These are phyloP conservation scores for Archips crataeganus DNA, from an alignment of 2,888 invertebrate genomes.

Conservation along the genomic window DNA sequence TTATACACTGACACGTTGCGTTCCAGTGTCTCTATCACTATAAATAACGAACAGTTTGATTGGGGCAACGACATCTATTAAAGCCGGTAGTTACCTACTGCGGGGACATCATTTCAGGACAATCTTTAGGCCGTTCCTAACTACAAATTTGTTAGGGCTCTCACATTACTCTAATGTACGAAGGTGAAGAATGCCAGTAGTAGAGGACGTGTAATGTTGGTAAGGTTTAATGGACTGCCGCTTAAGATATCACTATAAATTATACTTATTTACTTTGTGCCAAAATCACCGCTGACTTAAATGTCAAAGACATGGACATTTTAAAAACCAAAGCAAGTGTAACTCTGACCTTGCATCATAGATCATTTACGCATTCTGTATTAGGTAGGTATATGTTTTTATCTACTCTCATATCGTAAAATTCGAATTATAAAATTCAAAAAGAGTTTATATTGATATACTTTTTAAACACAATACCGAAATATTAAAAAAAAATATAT, in stretches of 20 bases:
- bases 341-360: too few relatives aligned
- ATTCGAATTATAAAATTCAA: too few relatives aligned
- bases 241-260: neutral
- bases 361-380: too few relatives aligned
- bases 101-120: conserved; percentile 33
- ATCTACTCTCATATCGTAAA: too few relatives aligned
- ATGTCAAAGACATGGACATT: too few relatives aligned
- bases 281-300: too few relatives aligned
- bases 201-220: neutral
- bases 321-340: too few relatives aligned
- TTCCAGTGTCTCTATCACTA: conserved; percentile 40
- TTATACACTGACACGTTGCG: conserved; percentile 31
- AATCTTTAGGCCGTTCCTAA: neutral
- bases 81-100: conserved; percentile 37
- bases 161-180: neutral
- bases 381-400: too few relatives aligned
- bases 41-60: conserved; percentile 42
- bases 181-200: neutral
- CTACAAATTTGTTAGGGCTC: neutral
- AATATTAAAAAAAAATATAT: too few relatives aligned
- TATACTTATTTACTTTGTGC: too few relatives aligned
- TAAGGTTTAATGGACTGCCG: neutral
- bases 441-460: too few relatives aligned
- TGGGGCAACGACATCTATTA: conserved; percentile 46
- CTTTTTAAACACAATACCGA: too few relatives aligned